Conservation (phyloP, 2,888 invertebrate genomes). For the Hemithea aestivaria region DNA sequence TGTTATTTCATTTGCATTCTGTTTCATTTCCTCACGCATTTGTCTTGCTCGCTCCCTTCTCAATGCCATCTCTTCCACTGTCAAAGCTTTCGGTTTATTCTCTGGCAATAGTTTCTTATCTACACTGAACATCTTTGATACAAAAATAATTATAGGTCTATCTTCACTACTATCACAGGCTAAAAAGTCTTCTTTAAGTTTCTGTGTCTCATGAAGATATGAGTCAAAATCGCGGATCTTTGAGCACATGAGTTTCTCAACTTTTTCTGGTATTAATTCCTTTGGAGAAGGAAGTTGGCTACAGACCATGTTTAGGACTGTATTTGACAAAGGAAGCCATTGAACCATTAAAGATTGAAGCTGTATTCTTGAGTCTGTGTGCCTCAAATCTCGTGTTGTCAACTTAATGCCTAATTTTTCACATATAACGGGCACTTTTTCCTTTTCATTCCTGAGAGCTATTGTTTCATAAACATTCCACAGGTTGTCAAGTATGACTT, state of each 20-base stretch:
- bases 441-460: slow-evolving; percentile 85
- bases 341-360: slow-evolving; percentile 90
- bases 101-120: slow-evolving; percentile 87
- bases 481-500: slow-evolving; percentile 93
- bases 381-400: slow-evolving; percentile 86
- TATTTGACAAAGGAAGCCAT: slow-evolving; percentile 92
- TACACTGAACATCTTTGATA: slow-evolving; percentile 95
- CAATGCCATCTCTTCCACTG: slow-evolving; percentile 84
- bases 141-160: slow-evolving; percentile 85
- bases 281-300: slow-evolving; percentile 90
- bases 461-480: slow-evolving; percentile 94
- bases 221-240: slow-evolving; percentile 83
- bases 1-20: slow-evolving; percentile 33
- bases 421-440: slow-evolving; percentile 84
- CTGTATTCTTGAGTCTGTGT: slow-evolving; percentile 87
- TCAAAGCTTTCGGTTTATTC: slow-evolving; percentile 88
- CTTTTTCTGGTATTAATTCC: slow-evolving; percentile 85
- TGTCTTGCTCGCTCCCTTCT: slow-evolving; percentile 84
- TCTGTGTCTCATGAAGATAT: slow-evolving; percentile 83
- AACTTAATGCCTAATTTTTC: slow-evolving; percentile 88
- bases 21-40: slow-evolving; percentile 80
- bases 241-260: slow-evolving; percentile 90
- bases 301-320: slow-evolving; percentile 90
- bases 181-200: slow-evolving; percentile 83
- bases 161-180: slow-evolving; percentile 82